Conservation (phyloP, 2,113 vertebrate genomes). For the Rutilus rutilus region DNA sequence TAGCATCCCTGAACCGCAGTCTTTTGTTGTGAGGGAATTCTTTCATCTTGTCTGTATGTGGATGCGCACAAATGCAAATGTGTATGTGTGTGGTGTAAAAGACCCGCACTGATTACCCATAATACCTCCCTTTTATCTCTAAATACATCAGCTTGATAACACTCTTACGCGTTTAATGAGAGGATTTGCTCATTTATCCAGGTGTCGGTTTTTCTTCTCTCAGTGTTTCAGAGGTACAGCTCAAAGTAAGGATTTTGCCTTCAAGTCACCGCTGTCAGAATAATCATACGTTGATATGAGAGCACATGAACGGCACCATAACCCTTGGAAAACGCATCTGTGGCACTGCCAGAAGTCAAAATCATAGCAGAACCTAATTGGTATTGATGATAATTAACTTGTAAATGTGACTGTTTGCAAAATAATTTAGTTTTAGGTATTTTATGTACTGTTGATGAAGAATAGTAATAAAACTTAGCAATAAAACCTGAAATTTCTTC, state of each 20-base stretch:
- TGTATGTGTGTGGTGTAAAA: neutral
- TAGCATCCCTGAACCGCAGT: neutral
- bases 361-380: neutral
- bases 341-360: neutral
- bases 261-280: slow-evolving; percentile 3
- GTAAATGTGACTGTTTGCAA: neutral
- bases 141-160: slow-evolving; percentile 34
- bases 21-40: neutral
- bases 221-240: neutral
- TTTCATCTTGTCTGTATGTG: neutral
- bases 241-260: neutral
- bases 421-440: neutral
- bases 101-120: neutral
- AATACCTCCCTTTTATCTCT: slow-evolving; percentile 16
- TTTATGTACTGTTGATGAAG: neutral
- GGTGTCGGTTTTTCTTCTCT: neutral
- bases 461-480: neutral
- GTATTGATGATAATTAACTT: neutral
- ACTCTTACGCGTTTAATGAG: neutral
- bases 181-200: slow-evolving; percentile 7
- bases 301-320: neutral
- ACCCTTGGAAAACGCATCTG: neutral
- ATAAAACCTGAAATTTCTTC: neutral
- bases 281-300: neutral
- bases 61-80: neutral